Base-by-base conservation (phyloP, 2,888 invertebrate species). In the Seira ritae region DNA sequence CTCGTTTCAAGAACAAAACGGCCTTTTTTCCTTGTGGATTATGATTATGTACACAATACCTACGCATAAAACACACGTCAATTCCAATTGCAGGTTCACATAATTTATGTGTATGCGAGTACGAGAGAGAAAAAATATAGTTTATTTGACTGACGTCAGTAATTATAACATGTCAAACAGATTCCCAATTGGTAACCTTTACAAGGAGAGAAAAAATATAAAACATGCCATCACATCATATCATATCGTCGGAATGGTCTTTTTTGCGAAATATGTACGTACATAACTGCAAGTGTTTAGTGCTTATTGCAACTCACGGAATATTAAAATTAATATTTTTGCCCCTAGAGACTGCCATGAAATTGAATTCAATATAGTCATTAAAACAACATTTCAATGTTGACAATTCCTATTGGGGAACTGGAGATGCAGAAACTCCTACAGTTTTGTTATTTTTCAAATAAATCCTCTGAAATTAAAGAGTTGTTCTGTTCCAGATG, bases 1-100 rank as follows among this genome's bases (percentile, higher is more conserved):
- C 62, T 62, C 62, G 62, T 62, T 62, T 62, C 62, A 62, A 62
- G 62, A 62, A 62, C 62, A 62, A 1, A 62, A 62, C 62, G 19
- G 62, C 62, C 62, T 62, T 62, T 62, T 62, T 62, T 62, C 22
- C 62, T 62, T 62, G 50, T 50, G 62, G 62, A 19, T 62, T 62
- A 22, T 62, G 20, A 20, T 62, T 62, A 62, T 62, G 62, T n/a
- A 62, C 62, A 55, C 31, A 55, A 17, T 55, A 55, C 55, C 55
- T 55, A 55, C 15, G 55, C 55, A 31, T 31, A 31, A 31, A 31
- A 50, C 3, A 50, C 50, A 50, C 50, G 50, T 50, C 50, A 50
- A 50, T 50, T n/a, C 50, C 17, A 50, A n/a, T 3, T 50, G 50
- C 12, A n/a, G 50, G 50, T 50, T 50, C 50, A 50, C 50, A 50